phyloP scores from a whole-genome alignment of 2,888 invertebrate species.

The Julus scanicus region DNA sequence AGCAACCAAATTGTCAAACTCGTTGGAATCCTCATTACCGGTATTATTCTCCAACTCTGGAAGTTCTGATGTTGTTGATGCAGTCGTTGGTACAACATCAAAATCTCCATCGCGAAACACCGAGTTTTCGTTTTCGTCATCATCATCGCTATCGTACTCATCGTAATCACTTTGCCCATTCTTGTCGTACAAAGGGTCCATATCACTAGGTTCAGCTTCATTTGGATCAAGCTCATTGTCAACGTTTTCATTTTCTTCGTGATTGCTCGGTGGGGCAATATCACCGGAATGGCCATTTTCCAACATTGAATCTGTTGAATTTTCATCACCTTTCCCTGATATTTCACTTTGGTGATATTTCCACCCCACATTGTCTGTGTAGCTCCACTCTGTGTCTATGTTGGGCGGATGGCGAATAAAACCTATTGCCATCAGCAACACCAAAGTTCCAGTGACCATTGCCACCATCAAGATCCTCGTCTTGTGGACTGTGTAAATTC shows the following conservation, averaged over 20 bases:
- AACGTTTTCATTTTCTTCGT: neutral
- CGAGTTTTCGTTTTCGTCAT: conserved; percentile 2
- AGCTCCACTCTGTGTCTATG: neutral
- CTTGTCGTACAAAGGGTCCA: neutral
- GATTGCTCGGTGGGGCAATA: neutral
- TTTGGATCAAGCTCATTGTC: neutral
- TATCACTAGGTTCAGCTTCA: neutral
- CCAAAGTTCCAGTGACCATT: conserved; percentile 26
- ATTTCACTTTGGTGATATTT: neutral
- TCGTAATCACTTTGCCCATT: neutral
- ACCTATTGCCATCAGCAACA: conserved; percentile 6
- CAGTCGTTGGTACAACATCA: neutral
- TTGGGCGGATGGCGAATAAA: conserved; percentile 6
- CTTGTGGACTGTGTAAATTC: conserved; percentile 45
- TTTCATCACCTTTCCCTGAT: neutral
- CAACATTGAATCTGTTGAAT: neutral
- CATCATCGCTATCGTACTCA: conserved; percentile 7
- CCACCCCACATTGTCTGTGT: neutral
- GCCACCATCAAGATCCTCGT: conserved; percentile 37
- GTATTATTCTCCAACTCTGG: neutral
- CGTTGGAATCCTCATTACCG: neutral
- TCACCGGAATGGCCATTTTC: neutral
- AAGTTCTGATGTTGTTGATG: neutral
- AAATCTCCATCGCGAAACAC: conserved; percentile 41
- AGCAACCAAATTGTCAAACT: neutral